Evolutionary conservation across 2,113 vertebrate genomes (phyloP).

Genomic region (Urocitellus parryii): DNA sequence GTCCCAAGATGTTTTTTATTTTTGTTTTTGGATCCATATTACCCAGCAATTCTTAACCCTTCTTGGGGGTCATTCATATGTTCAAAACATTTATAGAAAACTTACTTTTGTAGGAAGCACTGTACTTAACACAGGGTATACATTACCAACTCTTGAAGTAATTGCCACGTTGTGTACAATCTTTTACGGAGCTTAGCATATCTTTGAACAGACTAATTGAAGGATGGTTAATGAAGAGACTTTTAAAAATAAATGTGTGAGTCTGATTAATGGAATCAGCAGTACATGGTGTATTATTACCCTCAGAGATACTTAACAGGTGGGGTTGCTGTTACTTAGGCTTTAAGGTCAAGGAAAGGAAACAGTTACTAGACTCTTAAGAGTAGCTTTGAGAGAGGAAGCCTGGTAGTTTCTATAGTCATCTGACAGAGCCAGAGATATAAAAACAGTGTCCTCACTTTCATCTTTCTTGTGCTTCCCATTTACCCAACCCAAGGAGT

Average conservation of each 20-base stretch:
- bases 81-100: neutral
- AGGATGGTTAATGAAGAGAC: neutral
- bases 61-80: neutral
- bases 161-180: neutral
- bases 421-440: neutral
- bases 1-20: neutral
- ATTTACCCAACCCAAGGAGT: neutral
- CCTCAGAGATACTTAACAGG: neutral
- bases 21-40: neutral
- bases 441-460: slow-evolving; percentile 28
- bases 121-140: neutral
- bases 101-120: neutral
- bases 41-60: neutral
- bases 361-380: neutral
- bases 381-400: neutral
- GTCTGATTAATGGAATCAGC: neutral
- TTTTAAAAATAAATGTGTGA: neutral
- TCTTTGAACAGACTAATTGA: slow-evolving; percentile 24
- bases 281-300: neutral
- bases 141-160: neutral
- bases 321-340: neutral
- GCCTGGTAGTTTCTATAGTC: neutral
- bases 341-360: neutral
- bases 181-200: neutral
- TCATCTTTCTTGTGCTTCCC: neutral